Base-by-base conservation (phyloP, 2,113 vertebrate genomes). In the Heloderma charlesbogerti region DNA sequence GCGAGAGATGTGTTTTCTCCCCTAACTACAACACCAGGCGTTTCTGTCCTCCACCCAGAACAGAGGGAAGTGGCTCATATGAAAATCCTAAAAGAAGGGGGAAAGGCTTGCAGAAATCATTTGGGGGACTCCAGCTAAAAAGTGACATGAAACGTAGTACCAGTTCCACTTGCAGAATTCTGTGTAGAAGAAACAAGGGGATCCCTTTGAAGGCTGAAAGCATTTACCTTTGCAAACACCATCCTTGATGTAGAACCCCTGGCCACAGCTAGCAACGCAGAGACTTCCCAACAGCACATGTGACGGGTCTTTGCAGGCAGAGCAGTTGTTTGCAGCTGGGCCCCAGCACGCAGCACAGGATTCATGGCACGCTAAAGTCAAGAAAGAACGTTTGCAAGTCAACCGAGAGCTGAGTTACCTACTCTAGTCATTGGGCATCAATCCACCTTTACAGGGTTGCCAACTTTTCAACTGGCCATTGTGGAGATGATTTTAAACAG, bases 301-400 rank as follows among this genome's bases (percentile, higher is more conserved):
- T 0, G 96, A 96, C 0, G 95, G 83, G 78, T 98, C 97, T 6
- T 93, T 97, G 94, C 99, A 99, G 69, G 97, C 94, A 92, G 96
- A 18, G 43, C 99, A 99, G 2, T 98, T 97, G 95, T 90, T 96
- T 89, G 95, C 97, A 0, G 95, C 93, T 2, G 98, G 94, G 2
- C 99, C 99, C 40, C 90, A 94, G 93, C 99, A 99, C 0, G 95
- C 92, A 0, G 97, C 97, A 84, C 99, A 99, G 15, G 98, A 98
- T 85, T 97, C 91, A 0, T 99, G 98, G 88, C 99, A 99, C 89
- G 92, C 99, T 99, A 96, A 13, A 94, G 87, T 81, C 83, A 84
- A 93, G 22, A 71, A 37, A 87, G 43, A 75, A 90, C 85, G 51
- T 60, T 0, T 3, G 7, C 37, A 57, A 67, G 40, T 94, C 87